Percentiles rank a stretch among this genome's conserved stretches.
phyloP scores from a whole-genome alignment of 2,113 vertebrate species.

The Callocephalon fimbriatum region DNA sequence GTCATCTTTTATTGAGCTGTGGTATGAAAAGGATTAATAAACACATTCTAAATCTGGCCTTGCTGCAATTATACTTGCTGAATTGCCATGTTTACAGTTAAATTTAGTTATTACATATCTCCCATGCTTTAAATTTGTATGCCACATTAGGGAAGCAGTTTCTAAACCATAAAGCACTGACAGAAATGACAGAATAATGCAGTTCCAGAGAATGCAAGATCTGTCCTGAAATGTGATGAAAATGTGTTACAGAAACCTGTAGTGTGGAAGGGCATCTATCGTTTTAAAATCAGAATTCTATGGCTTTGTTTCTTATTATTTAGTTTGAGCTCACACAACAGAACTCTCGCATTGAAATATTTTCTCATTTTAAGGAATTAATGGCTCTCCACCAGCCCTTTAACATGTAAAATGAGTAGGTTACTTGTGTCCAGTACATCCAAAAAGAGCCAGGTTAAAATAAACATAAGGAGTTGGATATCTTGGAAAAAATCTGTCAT shows the following conservation, averaged over 20 bases:
- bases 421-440: constrained; percentile 99
- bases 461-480: constrained; percentile 99
- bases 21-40: constrained; percentile 5
- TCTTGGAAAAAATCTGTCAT: constrained; percentile 99
- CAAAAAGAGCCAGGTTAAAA: constrained; percentile 99
- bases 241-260: constrained; percentile 53
- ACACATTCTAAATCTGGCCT: neutral
- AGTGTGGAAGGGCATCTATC: constrained; percentile 51
- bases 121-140: constrained; percentile 57
- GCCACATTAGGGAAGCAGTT: constrained; percentile 50
- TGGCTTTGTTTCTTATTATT: constrained; percentile 77
- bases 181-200: constrained; percentile 60
- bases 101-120: constrained; percentile 1
- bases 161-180: constrained; percentile 31
- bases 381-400: constrained; percentile 86
- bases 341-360: constrained; percentile 78
- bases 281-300: constrained; percentile 69
- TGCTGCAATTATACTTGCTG: neutral
- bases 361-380: constrained; percentile 86
- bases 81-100: neutral
- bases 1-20: neutral
- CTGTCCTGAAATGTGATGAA: constrained; percentile 70
- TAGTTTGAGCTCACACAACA: constrained; percentile 80
- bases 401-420: constrained; percentile 98
- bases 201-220: constrained; percentile 62